phyloP scores from a whole-genome alignment of 2,888 invertebrate genomes.

The Lottia scabra region DNA sequence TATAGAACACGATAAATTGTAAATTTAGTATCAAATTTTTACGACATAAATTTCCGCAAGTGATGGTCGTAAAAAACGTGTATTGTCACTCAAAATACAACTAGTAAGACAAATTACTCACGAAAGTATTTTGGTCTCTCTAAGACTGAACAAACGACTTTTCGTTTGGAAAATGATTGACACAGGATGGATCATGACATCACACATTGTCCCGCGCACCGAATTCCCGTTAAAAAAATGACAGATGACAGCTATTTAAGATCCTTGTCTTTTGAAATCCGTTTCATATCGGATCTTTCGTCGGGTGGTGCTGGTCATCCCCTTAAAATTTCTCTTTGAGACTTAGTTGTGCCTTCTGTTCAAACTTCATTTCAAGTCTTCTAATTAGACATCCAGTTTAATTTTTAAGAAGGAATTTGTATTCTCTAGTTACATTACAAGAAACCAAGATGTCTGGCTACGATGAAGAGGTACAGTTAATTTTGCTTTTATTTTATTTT shows the following conservation, averaged over 20 bases:
- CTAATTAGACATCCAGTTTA: too few species aligned
- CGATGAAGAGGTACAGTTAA: conserved; percentile 1
- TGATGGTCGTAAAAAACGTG: not conserved
- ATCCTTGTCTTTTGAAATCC: too few species aligned
- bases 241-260: too few species aligned
- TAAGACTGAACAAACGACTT: too few species aligned
- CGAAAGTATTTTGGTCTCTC: not conserved
- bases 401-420: too few species aligned
- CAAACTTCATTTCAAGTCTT: not conserved
- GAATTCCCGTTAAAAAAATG: too few species aligned
- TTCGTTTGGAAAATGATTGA: not conserved
- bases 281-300: not conserved
- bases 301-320: conserved; percentile 1
- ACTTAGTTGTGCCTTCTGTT: not conserved
- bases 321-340: not conserved
- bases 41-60: too few species aligned
- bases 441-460: not conserved
- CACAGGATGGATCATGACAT: not conserved
- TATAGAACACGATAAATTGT: too few species aligned
- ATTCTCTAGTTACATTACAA: too few species aligned
- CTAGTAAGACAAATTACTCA: not conserved
- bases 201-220: not conserved
- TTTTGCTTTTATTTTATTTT: not conserved
- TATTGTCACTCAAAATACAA: not conserved
- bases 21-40: too few species aligned